Conservation (phyloP, 2,888 invertebrate genomes). For the Cantharis rustica region DNA sequence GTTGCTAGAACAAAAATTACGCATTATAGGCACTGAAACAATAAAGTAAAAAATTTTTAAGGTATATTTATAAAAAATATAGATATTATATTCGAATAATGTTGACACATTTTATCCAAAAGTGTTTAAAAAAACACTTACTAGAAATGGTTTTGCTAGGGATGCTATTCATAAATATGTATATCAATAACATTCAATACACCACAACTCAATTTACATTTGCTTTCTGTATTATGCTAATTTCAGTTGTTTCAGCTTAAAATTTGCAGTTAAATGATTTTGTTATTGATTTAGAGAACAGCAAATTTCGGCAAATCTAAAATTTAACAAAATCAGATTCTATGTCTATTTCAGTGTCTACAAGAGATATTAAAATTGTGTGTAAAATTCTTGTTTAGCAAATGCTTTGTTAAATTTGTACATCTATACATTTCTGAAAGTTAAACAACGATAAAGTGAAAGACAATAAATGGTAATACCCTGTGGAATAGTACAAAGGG, state of each 20-base stretch:
- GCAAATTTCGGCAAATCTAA: background rate
- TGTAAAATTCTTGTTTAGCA: background rate
- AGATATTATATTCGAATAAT: background rate
- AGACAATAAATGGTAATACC: background rate
- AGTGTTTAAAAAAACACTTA: background rate
- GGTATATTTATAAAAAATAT: too few relatives aligned
- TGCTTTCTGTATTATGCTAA: background rate
- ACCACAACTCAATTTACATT: background rate
- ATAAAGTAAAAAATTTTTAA: background rate
- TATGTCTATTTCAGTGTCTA: background rate
- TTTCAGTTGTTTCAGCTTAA: background rate
- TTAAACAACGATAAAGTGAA: background rate
- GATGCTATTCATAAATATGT: background rate
- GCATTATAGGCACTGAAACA: background rate
- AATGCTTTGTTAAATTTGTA: background rate
- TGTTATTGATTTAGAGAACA: background rate
- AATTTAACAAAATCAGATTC: background rate
- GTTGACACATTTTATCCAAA: background rate
- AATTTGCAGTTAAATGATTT: background rate
- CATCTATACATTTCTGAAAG: background rate
- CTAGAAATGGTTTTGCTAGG: background rate
- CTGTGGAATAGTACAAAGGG: background rate
- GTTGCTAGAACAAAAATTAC: background rate
- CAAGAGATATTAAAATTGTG: background rate
- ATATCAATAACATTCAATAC: background rate